These are phyloP conservation scores for Laticauda colubrina DNA, from an alignment of 2,113 vertebrate genomes.

Conservation along the genomic window DNA sequence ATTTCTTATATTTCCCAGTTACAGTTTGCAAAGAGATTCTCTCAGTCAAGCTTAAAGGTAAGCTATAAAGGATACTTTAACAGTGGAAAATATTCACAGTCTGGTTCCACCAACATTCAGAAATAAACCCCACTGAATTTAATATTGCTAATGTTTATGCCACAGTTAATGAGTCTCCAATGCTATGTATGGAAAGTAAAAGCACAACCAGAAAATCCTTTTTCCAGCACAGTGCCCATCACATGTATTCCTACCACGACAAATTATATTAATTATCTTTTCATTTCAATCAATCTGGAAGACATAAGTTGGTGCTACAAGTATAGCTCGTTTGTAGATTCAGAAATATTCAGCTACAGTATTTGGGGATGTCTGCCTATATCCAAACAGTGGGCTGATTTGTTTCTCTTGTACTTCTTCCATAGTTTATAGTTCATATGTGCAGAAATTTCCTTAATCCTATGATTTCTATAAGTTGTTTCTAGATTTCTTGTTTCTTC, in stretches of 20 bases:
- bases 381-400: not conserved
- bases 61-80: not conserved
- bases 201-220: not conserved
- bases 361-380: not conserved
- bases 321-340: not conserved
- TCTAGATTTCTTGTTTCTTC: not conserved
- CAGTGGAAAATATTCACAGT: not conserved
- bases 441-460: conserved; percentile 6
- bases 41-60: not conserved
- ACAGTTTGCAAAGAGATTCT: not conserved
- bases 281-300: not conserved
- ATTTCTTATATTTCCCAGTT: not conserved
- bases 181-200: not conserved
- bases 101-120: not conserved
- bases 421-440: not conserved
- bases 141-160: not conserved
- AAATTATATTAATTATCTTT: not conserved
- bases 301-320: not conserved
- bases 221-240: not conserved
- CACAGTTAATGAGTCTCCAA: not conserved
- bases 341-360: not conserved
- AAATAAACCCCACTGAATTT: not conserved
- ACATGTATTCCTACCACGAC: not conserved
- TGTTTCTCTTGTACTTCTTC: not conserved
- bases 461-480: conserved; percentile 23